phyloP scores from a whole-genome alignment of 64 coral and sea anemone species.

The Actinia equina region DNA sequence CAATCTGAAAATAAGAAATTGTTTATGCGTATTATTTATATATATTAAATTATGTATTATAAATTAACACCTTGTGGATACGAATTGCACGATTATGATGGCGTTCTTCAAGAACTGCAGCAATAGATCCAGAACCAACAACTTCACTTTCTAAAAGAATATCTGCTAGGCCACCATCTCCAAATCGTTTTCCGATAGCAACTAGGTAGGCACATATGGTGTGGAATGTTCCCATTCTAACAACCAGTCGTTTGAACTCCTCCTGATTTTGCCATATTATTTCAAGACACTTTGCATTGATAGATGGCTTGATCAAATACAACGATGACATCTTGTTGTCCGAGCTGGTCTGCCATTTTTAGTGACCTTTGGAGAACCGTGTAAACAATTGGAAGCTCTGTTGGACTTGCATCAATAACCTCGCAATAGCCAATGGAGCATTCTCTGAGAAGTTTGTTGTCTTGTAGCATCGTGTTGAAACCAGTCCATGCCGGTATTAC shows the following conservation, averaged over 20 bases:
- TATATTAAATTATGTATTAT: not conserved
- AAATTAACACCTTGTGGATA: conserved; percentile 29
- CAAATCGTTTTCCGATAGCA: too few relatives aligned
- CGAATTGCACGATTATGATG: conserved; percentile 27
- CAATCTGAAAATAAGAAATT: not conserved
- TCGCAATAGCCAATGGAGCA: too few relatives aligned
- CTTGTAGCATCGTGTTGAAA: conserved; percentile 17
- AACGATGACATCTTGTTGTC: conserved; percentile 8
- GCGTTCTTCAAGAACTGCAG: conserved; percentile 8
- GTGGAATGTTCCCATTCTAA: too few relatives aligned
- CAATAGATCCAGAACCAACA: too few relatives aligned
- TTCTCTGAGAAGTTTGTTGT: too few relatives aligned
- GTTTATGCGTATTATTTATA: not conserved
- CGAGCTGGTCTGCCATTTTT: conserved; percentile 33
- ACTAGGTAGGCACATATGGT: too few relatives aligned
- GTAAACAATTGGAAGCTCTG: conserved; percentile 12
- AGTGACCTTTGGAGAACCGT: conserved; percentile 7
- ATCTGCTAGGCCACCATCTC: too few relatives aligned
- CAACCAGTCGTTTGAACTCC: conserved; percentile 14
- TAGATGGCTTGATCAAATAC: conserved; percentile 27
- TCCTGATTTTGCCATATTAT: conserved; percentile 16
- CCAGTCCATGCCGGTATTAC: conserved; percentile 28
- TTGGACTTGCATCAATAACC: too few relatives aligned
- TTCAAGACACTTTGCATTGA: conserved; percentile 16
- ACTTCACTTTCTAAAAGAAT: too few relatives aligned